Base-by-base conservation (phyloP, 2,888 invertebrate genomes). In the Eulithis testata region DNA sequence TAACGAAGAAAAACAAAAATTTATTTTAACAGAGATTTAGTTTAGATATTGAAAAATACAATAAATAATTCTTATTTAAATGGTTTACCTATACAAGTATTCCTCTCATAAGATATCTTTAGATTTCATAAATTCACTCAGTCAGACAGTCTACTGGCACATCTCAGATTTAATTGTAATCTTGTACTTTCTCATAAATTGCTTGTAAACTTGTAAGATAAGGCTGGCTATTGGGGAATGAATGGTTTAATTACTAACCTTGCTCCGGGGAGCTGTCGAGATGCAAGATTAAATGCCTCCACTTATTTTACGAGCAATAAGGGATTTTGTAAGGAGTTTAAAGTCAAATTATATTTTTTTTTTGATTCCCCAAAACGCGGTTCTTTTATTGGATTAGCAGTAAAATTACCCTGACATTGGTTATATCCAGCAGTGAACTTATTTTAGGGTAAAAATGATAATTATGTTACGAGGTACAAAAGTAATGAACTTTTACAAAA, bases 161-260 rank as follows among this genome's bases (percentile, higher is more conserved):
- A 11, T 21, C n/a, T 21, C 51, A 7, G 51, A 36, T 51, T 51
- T 51, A 51, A 62, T 66, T 50, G 54, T 53, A 49, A 47, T 56
- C 52, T 53, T 61, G 60, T 59, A 54, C 12, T 45, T 57, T 45
- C 14, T 55, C 62, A 47, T 66, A 47, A 62, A 63, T 55, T 63
- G 59, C 37, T 59, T 43, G 49, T 50, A 43, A 51, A 58, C 49
- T 55, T 56, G 43, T 40, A 47, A 59, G 58, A 50, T 43, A 63
- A 47, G 14, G 37, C 59, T 51, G 54, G 63, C 59, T 63, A 56
- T 58, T 44, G 65, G 59, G 55, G 54, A 55, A 63, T 63, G 51
- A 63, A 65, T 63, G 63, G 60, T 56, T 61, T 70, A 62, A 70
- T 70, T 68, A 64, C 68, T 64, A 57, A 65, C 60, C 59, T 66